A percentile compares a stretch with the other conserved stretches of the same genome.
Conservation (phyloP, 1,140 invertebrate species). For the Harlomillsia oculata region DNA sequence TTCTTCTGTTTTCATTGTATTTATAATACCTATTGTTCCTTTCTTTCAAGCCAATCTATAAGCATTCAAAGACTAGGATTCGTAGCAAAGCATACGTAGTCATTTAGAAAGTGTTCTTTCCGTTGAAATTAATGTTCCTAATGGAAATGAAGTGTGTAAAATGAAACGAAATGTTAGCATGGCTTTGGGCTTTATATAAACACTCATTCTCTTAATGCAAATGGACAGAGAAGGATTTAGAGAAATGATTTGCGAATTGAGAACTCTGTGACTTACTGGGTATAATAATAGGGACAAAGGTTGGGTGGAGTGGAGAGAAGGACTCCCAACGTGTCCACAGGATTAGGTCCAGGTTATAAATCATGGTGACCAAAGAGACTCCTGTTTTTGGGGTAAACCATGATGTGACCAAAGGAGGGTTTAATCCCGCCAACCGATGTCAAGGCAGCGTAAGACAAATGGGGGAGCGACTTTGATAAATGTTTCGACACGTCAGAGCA, state of each 20-base stretch:
- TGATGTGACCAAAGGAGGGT: conserved; percentile 28
- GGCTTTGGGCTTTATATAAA: no score
- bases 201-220: no score
- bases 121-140: no score
- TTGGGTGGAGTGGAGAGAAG: not conserved
- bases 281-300: conserved; percentile 17
- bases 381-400: conserved; percentile 28
- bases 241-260: conserved; percentile 29
- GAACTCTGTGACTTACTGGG: no score
- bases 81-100: no score
- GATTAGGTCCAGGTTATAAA: conserved; percentile 30
- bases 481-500: conserved; percentile 29
- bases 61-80: no score
- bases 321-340: conserved; percentile 22
- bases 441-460: conserved; percentile 30
- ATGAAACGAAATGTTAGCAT: no score
- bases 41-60: no score
- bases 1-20: no score
- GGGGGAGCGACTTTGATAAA: conserved; percentile 33
- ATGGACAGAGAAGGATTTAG: conserved; percentile 23
- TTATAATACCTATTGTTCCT: no score
- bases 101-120: no score
- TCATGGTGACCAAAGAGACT: conserved; percentile 27
- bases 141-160: no score
- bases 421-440: conserved; percentile 22